These are phyloP conservation scores for Lanius ludovicianus DNA, from an alignment of 2,113 vertebrate species.

Conservation along the genomic window DNA sequence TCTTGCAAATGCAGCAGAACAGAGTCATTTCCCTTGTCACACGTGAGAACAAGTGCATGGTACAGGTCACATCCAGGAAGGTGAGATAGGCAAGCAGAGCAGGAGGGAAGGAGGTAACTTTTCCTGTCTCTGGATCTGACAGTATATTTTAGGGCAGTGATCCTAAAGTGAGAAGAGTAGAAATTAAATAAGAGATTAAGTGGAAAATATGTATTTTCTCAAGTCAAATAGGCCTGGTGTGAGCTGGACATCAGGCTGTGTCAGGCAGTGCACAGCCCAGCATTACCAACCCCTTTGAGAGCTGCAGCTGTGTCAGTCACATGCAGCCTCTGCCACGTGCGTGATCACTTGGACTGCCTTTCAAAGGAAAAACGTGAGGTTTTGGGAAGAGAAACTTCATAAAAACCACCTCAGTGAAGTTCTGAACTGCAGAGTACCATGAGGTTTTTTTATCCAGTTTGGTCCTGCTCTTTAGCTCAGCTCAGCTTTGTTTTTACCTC, in stretches of 20 bases:
- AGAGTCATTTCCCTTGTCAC: background rate
- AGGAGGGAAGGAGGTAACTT: background rate
- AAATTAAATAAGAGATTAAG: background rate
- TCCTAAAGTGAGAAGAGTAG: background rate
- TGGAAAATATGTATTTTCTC: background rate
- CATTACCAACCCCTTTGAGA: background rate
- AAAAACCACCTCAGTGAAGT: background rate
- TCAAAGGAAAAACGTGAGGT: rapidly evolving
- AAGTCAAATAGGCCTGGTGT: background rate
- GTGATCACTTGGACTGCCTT: background rate
- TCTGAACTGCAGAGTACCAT: background rate
- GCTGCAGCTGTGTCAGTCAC: background rate
- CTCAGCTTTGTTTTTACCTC: background rate
- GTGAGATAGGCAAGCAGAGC: background rate
- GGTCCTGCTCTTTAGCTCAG: background rate
- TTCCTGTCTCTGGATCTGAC: background rate
- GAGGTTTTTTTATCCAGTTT: background rate
- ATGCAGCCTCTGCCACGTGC: background rate
- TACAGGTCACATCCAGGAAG: background rate
- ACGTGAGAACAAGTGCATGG: background rate
- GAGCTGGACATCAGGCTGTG: background rate
- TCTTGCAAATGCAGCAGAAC: background rate
- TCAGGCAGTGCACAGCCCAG: background rate
- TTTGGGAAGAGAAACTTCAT: background rate
- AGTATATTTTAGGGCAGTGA: background rate